Evolutionary conservation across 1,140 invertebrate genomes (phyloP).

Genomic region (Heliconius melpomene): DNA sequence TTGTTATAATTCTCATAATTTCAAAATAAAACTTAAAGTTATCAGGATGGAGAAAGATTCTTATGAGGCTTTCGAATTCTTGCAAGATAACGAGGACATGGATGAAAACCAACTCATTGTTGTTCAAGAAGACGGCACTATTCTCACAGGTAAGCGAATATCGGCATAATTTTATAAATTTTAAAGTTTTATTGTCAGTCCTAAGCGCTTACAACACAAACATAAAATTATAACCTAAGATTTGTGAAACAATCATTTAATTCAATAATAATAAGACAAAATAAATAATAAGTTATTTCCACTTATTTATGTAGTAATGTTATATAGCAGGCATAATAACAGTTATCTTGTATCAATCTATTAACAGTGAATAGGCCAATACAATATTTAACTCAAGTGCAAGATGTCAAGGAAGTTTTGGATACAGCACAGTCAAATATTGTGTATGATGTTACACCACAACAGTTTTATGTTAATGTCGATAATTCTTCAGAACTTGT

Average conservation of each 20-base stretch:
- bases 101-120: conserved; percentile 58
- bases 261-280: background rate
- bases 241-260: background rate
- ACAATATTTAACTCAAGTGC: conserved; percentile 61
- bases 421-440: conserved; percentile 49
- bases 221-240: background rate
- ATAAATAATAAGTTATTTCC: background rate
- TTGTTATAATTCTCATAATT: background rate
- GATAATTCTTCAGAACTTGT: conserved; percentile 62
- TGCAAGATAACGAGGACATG: conserved; percentile 47
- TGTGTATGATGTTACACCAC: conserved; percentile 58
- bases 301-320: background rate
- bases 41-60: conserved; percentile 59
- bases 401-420: conserved; percentile 52
- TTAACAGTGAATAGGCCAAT: conserved; percentile 62
- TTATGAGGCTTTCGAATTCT: conserved; percentile 64
- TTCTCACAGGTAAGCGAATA: conserved; percentile 45
- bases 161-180: background rate
- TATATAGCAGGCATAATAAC: background rate
- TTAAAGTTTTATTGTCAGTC: background rate
- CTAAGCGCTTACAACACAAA: background rate
- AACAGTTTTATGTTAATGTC: conserved; percentile 64
- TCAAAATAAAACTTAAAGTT: background rate
- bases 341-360: background rate
- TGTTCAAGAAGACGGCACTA: conserved; percentile 69